phyloP scores from a whole-genome alignment of 2,888 invertebrate genomes.

The Drosophila atroscutellata region DNA sequence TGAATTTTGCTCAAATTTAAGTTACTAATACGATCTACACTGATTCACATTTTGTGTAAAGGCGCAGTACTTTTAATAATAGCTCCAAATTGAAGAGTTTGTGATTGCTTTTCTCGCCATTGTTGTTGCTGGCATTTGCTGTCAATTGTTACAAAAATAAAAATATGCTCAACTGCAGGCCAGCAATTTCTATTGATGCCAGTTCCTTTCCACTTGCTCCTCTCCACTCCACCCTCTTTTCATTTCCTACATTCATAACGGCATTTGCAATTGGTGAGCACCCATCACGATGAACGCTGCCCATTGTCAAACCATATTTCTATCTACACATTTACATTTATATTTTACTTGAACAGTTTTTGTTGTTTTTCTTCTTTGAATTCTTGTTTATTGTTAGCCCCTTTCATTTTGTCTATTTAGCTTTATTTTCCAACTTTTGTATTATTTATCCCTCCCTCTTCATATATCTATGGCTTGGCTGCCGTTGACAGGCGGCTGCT shows the following conservation, averaged over 20 bases:
- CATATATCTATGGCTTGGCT: constrained; percentile 31
- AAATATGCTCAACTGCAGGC: constrained; percentile 45
- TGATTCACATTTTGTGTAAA: background rate
- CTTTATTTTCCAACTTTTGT: constrained; percentile 30
- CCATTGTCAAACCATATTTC: constrained; percentile 54
- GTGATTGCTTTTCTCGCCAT: constrained; percentile 15
- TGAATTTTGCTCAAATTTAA: background rate
- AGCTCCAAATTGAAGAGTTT: constrained; percentile 12
- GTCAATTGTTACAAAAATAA: constrained; percentile 31
- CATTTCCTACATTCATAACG: constrained; percentile 36
- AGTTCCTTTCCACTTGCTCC: background rate
- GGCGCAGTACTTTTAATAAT: background rate
- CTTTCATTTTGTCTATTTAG: constrained; percentile 4
- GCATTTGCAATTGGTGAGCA: constrained; percentile 55
- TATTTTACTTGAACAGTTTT: constrained; percentile 29
- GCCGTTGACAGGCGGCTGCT: constrained; percentile 54
- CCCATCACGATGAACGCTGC: constrained; percentile 29
- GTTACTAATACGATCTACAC: background rate
- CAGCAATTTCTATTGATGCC: constrained; percentile 37
- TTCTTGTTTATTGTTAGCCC: constrained; percentile 32
- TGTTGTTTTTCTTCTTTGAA: constrained; percentile 36
- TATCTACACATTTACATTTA: constrained; percentile 27
- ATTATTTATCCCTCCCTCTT: constrained; percentile 11
- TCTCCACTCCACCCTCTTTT: background rate
- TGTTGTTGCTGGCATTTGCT: constrained; percentile 32